These are phyloP conservation scores for Eupelmus urozonus DNA, from an alignment of 2,888 invertebrate genomes.

Conservation along the genomic window DNA sequence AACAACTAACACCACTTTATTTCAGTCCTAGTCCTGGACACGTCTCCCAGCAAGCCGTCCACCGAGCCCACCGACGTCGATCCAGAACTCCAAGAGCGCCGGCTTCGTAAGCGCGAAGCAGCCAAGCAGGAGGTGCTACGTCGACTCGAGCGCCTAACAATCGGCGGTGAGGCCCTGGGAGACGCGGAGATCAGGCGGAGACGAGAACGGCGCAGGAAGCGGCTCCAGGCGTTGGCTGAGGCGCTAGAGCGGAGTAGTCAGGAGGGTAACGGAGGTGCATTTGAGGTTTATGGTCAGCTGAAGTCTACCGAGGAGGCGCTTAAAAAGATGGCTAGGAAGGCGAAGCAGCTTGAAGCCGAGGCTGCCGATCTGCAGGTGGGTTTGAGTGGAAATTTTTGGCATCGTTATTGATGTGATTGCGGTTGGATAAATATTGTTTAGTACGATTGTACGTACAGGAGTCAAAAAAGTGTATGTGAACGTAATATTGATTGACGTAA, in stretches of 20 bases:
- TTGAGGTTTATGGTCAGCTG: conserved; percentile 75
- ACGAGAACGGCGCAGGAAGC: conserved; percentile 70
- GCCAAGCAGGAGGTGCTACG: conserved; percentile 73
- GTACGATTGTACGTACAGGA: too few species aligned
- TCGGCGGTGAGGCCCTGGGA: conserved; percentile 73
- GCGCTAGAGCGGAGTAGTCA: conserved; percentile 72
- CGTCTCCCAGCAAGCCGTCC: neutral
- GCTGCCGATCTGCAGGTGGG: conserved; percentile 73
- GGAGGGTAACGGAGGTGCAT: conserved; percentile 73
- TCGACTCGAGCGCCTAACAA: conserved; percentile 72
- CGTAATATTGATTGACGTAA: too few species aligned
- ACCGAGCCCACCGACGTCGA: conserved; percentile 61
- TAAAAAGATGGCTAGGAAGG: conserved; percentile 73
- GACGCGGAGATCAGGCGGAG: conserved; percentile 69
- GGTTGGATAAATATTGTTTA: too few species aligned
- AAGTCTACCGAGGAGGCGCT: conserved; percentile 75
- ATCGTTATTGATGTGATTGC: too few species aligned
- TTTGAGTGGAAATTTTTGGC: conserved; percentile 27
- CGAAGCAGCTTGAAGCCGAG: conserved; percentile 73
- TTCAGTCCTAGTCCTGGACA: neutral
- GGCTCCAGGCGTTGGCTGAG: conserved; percentile 71
- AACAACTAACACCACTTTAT: too few species aligned
- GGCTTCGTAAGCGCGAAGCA: conserved; percentile 71
- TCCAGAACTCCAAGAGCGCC: conserved; percentile 68
- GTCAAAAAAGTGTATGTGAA: too few species aligned